phyloP scores from a whole-genome alignment of 2,797 vertebrate species.

The Sphaeramia orbicularis region DNA sequence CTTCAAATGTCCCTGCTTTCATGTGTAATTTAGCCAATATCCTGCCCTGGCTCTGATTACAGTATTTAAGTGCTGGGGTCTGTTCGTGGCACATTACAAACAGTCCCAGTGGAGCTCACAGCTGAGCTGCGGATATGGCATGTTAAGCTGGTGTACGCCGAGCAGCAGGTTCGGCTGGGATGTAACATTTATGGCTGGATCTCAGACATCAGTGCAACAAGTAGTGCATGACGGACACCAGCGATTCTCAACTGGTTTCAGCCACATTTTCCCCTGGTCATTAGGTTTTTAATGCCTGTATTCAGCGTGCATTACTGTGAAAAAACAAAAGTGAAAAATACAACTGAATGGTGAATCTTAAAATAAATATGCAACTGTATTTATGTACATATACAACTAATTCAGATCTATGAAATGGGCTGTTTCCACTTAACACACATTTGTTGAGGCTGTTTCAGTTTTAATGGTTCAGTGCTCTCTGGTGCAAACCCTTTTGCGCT shows the following conservation, averaged over 20 bases:
- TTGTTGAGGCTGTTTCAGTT: no score
- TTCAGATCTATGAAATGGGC: no score
- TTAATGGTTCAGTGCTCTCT: no score
- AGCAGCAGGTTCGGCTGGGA: slow-evolving; percentile 40
- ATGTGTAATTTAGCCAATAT: slow-evolving; percentile 86
- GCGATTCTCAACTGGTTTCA: background rate
- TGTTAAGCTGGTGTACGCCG: slow-evolving; percentile 20
- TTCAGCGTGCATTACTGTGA: no score
- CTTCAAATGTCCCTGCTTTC: slow-evolving; percentile 81
- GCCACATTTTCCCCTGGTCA: no score
- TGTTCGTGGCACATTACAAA: slow-evolving; percentile 72
- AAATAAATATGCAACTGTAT: no score
- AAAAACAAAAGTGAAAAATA: no score
- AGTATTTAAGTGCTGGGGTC: slow-evolving; percentile 73
- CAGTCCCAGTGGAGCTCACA: slow-evolving; percentile 72
- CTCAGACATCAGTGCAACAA: slow-evolving; percentile 24
- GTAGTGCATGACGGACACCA: slow-evolving; percentile 17
- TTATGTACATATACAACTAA: no score
- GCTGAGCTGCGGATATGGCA: slow-evolving; percentile 60
- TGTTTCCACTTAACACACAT: no score
- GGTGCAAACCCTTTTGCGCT: no score
- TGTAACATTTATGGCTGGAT: slow-evolving; percentile 9
- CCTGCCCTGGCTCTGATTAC: slow-evolving; percentile 84
- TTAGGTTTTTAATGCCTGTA: no score
- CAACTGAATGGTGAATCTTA: no score